phyloP scores from a whole-genome alignment of 92 coral and sea anemone genomes.

The Blastomussa wellsi region DNA sequence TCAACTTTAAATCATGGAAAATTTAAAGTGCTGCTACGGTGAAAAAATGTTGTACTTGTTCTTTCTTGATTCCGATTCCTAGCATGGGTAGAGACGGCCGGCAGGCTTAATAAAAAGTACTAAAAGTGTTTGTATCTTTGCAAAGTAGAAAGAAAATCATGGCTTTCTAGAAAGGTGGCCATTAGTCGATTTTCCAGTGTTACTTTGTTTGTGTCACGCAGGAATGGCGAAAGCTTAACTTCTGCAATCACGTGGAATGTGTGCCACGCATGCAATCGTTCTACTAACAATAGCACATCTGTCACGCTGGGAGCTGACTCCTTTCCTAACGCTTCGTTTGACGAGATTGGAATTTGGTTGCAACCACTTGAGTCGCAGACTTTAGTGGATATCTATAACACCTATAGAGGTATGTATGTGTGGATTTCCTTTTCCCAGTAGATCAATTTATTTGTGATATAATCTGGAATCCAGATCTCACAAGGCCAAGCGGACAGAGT shows the following conservation, averaged over 20 bases:
- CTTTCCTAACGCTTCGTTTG: conserved; percentile 17
- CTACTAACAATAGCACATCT: not conserved
- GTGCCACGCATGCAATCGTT: conserved; percentile 5
- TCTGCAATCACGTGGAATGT: not conserved
- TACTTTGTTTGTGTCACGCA: not conserved
- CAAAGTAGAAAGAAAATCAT: no score
- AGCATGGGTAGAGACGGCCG: no score
- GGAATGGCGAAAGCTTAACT: not conserved
- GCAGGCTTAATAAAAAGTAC: no score
- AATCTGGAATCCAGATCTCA: no score
- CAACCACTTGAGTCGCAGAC: not conserved
- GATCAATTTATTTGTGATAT: not conserved
- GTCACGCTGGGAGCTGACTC: conserved; percentile 14
- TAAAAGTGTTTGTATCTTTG: no score
- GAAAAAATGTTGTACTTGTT: no score
- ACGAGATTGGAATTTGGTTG: conserved; percentile 26
- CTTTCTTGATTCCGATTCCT: no score
- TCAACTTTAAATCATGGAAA: no score
- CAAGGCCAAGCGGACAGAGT: no score
- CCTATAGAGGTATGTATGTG: conserved; percentile 8
- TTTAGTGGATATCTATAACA: not conserved
- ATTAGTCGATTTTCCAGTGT: no score
- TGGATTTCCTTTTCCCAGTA: not conserved
- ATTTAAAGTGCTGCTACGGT: no score
- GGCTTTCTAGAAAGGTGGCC: no score